phyloP scores from a whole-genome alignment of 2,888 invertebrate genomes.

The Macrosoma leucophasiata region DNA sequence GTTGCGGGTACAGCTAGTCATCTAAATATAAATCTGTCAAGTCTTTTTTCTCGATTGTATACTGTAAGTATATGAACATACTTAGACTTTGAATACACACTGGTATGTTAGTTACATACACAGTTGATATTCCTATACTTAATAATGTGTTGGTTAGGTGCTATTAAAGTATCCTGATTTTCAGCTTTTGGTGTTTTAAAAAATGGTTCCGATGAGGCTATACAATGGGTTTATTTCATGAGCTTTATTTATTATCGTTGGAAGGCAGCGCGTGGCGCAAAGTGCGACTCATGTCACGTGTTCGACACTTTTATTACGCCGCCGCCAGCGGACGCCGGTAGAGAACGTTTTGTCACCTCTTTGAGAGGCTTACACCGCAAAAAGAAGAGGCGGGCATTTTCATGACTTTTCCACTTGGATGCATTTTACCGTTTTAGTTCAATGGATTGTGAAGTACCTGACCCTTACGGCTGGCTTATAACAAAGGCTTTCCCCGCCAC shows the following conservation, averaged over 20 bases:
- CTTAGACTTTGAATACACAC: too few relatives aligned
- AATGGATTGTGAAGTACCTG: constrained; percentile 46
- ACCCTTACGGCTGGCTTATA: constrained; percentile 47
- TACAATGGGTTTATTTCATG: constrained; percentile 23
- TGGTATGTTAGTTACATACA: too few relatives aligned
- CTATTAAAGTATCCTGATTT: too few relatives aligned
- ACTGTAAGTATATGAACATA: too few relatives aligned
- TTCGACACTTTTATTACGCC: constrained; percentile 45
- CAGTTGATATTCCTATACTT: too few relatives aligned
- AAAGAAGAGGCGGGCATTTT: constrained; percentile 48
- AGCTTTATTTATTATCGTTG: too few relatives aligned
- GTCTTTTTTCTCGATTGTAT: too few relatives aligned
- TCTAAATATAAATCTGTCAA: too few relatives aligned
- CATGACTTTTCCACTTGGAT: constrained; percentile 55
- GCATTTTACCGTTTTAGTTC: constrained; percentile 52
- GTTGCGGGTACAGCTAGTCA: too few relatives aligned
- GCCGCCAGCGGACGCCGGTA: constrained; percentile 31
- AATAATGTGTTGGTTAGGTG: too few relatives aligned
- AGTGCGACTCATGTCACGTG: constrained; percentile 27
- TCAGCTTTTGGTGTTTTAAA: constrained; percentile 31
- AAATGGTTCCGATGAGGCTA: constrained; percentile 7
- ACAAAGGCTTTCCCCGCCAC: constrained; percentile 42
- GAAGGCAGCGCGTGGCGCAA: too few relatives aligned
- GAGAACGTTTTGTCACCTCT: constrained; percentile 53
- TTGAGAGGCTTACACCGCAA: constrained; percentile 48